These are phyloP conservation scores for Drosophila putrida DNA, from an alignment of 2,888 invertebrate genomes.

Conservation along the genomic window DNA sequence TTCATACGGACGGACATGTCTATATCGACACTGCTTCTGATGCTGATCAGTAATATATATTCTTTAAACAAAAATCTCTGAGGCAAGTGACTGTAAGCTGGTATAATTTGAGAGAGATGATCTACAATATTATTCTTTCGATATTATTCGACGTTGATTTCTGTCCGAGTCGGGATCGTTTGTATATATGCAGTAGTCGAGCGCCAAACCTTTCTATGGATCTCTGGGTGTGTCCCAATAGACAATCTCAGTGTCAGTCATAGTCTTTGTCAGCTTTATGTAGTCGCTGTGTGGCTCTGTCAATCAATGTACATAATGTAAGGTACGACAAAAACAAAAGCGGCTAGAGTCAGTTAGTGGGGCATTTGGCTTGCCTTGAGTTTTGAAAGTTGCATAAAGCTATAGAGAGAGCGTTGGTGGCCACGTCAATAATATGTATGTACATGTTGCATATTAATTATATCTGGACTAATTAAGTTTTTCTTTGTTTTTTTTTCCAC, in stretches of 20 bases:
- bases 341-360: slow-evolving; percentile 18
- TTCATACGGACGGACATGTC: too few relatives aligned
- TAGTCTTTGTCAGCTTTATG: slow-evolving; percentile 34
- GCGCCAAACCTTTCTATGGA: slow-evolving; percentile 48
- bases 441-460: slow-evolving; percentile 57
- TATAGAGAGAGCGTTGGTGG: slow-evolving; percentile 59
- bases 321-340: slow-evolving; percentile 20
- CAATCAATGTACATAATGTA: slow-evolving; percentile 64
- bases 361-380: slow-evolving; percentile 53
- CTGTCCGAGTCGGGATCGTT: background rate
- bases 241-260: slow-evolving; percentile 34
- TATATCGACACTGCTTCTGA: too few relatives aligned
- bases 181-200: slow-evolving; percentile 23
- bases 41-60: too few relatives aligned
- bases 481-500: slow-evolving; percentile 35
- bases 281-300: slow-evolving; percentile 66
- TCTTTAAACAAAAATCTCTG: too few relatives aligned
- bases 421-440: slow-evolving; percentile 66
- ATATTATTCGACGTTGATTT: too few relatives aligned
- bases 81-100: too few relatives aligned
- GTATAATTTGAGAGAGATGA: too few relatives aligned
- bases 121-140: too few relatives aligned
- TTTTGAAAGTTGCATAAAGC: slow-evolving; percentile 64
- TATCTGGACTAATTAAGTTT: slow-evolving; percentile 30
- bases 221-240: slow-evolving; percentile 58